Evolutionary conservation across 2,113 vertebrate genomes (phyloP), one percentile per base, ranked within the genome.

Genomic region (Oryzias celebensis): DNA sequence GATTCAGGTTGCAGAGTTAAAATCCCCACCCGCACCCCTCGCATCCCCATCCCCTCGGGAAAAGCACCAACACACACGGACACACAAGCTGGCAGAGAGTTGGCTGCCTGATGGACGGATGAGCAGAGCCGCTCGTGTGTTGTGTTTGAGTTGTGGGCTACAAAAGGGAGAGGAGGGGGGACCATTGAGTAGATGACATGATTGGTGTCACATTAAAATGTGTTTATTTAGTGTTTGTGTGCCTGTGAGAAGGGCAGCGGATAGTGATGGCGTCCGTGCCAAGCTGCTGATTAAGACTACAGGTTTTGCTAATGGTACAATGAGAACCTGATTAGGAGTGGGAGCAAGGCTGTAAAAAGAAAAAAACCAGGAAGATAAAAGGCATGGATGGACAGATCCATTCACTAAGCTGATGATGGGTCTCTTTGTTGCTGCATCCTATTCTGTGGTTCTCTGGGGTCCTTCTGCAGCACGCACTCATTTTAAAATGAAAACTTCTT

Each of bases 1-100:
- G 92, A 96, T 93, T 94, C 91, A 87, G 91, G 90, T 92, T 90
- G 85, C 89, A 81, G 86, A 92, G 92, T 92, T 89, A 72, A 92
- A 84, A 92, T 90, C 62, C 31, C 57, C 5, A 3, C 4, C 26
- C 26, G 26, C 26, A 4, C 26, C 26, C 26, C 26, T 28, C 26
- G 26, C 5, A 5, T 67, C 52, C 51, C 24, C 58, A 24, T 68
- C 61, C 77, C 73, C 53, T 70, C 1, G 65, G 89, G 90, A 93
- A 53, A 26, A 3, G 8, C 28, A 54, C 52, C 7, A 82, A 14
- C 70, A 68, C 52, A n/a, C 61, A 89, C 80, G 45, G 43, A 52
- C 56, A 55, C 43, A 56, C 7, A 18, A 51, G 70, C 20, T 12
- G 51, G 87, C 91, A 91, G 91, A 88, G 83, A 88, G 89, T 76